Evolutionary conservation across 1,140 invertebrate species (phyloP), one percentile per base, ranked within the genome.

Genomic region (Aphelinus atriplicis): DNA sequence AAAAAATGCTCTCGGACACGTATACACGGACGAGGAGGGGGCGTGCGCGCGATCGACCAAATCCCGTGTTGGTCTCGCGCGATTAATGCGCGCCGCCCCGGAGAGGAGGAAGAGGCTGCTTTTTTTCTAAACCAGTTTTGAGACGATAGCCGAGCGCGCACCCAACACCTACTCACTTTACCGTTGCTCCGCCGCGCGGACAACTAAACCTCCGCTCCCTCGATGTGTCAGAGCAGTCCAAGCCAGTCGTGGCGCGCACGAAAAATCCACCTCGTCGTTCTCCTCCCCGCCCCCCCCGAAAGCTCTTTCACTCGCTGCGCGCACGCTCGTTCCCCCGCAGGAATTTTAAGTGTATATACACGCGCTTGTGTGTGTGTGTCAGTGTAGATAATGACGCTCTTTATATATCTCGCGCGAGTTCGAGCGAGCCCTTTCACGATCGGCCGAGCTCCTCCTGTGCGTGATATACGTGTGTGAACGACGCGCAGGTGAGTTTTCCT

Each of bases 81-180:
- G 71, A 67, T 67, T 60, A 75, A 75, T 75, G 58, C 65, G 65
- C 7, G 65, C 53, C 42, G 51, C 55, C 56, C 71, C 64, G 26
- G 26, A 26, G 47, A 64, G 69, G n/a, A 45, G 60, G 64, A 67
- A 62, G 61, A 63, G 10, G 55, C 61, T 71, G 65, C 72, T 70
- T 77, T 68, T 78, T 82, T 83, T 78, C 80, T 81, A 84, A 85
- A 85, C 82, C 83, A 81, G 83, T 83, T 85, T 83, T 84, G 81
- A 78, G 65, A 56, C 42, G 6, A 46, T 62, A 63, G 43, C 9
- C 51, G 9, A 9, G 51, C 4, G 42, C 73, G 51, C 51, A 48
- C 71, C 70, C 71, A 61, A 75, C 78, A 71, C 75, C 79, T 84
- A 84, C 83, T 84, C 83, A 84, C 80, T 84, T 76, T 85, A 84